Percentiles rank a stretch among this genome's conserved stretches.
phyloP scores from a whole-genome alignment of 2,113 vertebrate genomes.

The Phylloscopus trochilus region DNA sequence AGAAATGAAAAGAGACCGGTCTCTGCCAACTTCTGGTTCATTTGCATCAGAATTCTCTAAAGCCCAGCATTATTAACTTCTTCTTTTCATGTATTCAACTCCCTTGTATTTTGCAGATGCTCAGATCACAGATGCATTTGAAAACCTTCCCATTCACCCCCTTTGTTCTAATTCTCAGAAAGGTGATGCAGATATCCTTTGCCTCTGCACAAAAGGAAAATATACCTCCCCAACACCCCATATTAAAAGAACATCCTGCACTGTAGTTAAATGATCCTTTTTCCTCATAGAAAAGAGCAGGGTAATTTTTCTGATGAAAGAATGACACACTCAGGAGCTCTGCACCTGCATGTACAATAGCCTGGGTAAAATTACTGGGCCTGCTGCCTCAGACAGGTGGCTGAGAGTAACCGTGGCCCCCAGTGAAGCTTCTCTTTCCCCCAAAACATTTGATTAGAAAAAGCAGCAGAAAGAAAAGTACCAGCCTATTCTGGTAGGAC shows the following conservation, averaged over 20 bases:
- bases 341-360: constrained; percentile 19
- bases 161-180: constrained; percentile 18
- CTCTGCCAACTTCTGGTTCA: constrained; percentile 12
- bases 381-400: not conserved
- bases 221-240: not conserved
- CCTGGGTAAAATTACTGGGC: not conserved
- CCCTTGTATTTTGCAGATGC: constrained; percentile 40
- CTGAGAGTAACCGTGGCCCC: not conserved
- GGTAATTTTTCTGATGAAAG: constrained; percentile 15
- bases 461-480: not conserved
- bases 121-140: constrained; percentile 42
- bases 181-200: not conserved
- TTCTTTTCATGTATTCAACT: constrained; percentile 34
- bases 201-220: not conserved
- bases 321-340: not conserved
- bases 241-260: not conserved
- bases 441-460: not conserved
- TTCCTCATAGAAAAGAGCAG: not conserved
- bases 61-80: constrained; percentile 35
- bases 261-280: not conserved
- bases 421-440: not conserved
- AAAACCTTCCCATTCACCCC: not conserved
- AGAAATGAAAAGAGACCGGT: not conserved
- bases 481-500: not conserved
- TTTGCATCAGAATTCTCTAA: constrained; percentile 35